Percentiles rank a stretch among this genome's conserved stretches.
Conservation (phyloP, 2,888 invertebrate genomes). For the Sepioteuthis lessoniana region DNA sequence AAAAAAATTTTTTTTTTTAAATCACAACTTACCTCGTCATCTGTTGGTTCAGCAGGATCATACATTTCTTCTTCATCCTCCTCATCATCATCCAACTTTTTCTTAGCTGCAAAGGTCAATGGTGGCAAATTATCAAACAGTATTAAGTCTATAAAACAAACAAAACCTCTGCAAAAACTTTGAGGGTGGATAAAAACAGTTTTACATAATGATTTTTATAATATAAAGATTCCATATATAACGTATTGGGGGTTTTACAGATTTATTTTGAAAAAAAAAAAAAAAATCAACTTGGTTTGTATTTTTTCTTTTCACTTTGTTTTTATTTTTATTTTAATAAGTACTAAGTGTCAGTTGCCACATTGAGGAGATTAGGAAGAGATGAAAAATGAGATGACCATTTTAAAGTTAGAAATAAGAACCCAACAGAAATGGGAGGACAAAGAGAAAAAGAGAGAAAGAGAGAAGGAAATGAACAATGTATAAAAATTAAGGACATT, state of each 20-base stretch:
- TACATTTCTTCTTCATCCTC: slow-evolving; percentile 47
- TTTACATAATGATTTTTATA: not conserved
- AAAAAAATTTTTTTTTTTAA: too few relatives aligned
- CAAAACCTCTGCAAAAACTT: slow-evolving; percentile 23
- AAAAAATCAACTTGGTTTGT: not conserved
- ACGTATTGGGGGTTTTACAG: not conserved
- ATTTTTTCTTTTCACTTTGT: not conserved
- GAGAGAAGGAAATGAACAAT: not conserved
- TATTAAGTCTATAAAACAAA: not conserved
- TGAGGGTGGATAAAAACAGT: not conserved
- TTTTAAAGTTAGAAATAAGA: slow-evolving; percentile 13
- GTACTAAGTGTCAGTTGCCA: not conserved
- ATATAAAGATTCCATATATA: not conserved
- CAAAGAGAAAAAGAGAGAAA: not conserved
- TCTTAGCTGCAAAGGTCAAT: slow-evolving; percentile 47
- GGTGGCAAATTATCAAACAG: slow-evolving; percentile 37
- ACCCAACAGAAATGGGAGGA: slow-evolving; percentile 3
- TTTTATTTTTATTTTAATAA: not conserved
- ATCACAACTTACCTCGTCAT: slow-evolving; percentile 41
- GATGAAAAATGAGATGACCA: slow-evolving; percentile 23
- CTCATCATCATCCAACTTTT: slow-evolving; percentile 41
- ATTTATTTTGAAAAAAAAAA: not conserved
- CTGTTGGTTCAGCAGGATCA: slow-evolving; percentile 48
- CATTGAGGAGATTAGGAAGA: slow-evolving; percentile 14
- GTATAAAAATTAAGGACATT: not conserved